A percentile compares a stretch with the other conserved stretches of the same genome.
phyloP scores from a whole-genome alignment of 2,888 invertebrate genomes.

The Spilosoma lubricipeda region DNA sequence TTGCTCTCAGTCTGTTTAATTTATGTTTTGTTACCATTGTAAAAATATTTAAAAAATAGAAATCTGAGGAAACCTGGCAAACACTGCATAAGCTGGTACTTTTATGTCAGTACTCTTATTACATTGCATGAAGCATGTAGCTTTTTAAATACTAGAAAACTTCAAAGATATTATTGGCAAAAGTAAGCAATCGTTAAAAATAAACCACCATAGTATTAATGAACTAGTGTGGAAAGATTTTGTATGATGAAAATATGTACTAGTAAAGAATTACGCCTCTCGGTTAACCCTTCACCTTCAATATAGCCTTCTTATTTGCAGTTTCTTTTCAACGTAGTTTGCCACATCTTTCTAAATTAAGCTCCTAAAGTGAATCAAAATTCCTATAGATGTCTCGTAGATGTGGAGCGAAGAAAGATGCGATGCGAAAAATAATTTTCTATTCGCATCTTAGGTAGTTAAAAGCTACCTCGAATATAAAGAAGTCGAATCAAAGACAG shows the following conservation, averaged over 20 bases:
- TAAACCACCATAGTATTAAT: background rate
- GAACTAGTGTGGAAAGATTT: background rate
- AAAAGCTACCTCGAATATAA: background rate
- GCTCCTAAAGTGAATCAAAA: background rate
- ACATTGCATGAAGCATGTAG: too few relatives aligned
- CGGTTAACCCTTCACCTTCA: background rate
- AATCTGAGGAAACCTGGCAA: background rate
- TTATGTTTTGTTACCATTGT: background rate
- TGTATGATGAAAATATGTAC: background rate
- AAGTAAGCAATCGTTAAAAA: background rate
- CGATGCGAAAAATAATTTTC: background rate
- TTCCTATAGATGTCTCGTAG: too few relatives aligned
- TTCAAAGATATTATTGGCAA: background rate
- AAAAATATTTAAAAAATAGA: background rate
- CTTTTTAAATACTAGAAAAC: too few relatives aligned
- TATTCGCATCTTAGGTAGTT: background rate
- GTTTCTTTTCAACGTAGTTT: too few relatives aligned
- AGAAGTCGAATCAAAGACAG: background rate
- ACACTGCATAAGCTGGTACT: background rate
- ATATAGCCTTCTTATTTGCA: background rate
- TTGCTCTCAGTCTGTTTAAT: background rate
- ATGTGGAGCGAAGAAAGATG: background rate
- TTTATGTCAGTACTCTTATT: background rate
- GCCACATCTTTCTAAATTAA: background rate
- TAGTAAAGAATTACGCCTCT: background rate